Conservation (phyloP, 2,888 invertebrate genomes). For the Meta bourneti region DNA sequence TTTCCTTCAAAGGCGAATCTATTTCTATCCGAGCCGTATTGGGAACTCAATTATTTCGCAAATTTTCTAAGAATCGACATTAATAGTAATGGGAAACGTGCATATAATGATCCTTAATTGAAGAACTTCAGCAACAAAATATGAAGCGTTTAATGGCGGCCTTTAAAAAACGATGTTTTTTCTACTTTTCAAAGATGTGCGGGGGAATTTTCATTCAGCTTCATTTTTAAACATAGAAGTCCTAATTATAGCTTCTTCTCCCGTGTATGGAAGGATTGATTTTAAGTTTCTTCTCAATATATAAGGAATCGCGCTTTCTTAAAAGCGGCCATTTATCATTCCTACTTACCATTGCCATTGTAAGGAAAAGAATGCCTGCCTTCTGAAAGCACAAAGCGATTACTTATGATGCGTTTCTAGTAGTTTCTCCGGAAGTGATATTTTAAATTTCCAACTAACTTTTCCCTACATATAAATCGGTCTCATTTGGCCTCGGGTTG, state of each 20-base stretch:
- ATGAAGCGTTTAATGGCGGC: slow-evolving; percentile 21
- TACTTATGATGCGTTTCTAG: background rate
- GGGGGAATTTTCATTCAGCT: background rate
- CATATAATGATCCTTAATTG: slow-evolving; percentile 33
- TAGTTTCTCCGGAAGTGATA: background rate
- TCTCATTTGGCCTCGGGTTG: no score
- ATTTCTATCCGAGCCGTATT: no score
- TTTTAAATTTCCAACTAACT: slow-evolving; percentile 33
- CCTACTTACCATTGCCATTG: slow-evolving; percentile 4
- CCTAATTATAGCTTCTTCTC: slow-evolving; percentile 33
- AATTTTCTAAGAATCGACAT: background rate
- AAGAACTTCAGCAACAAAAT: background rate
- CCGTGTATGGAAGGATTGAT: background rate
- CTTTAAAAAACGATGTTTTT: slow-evolving; percentile 23
- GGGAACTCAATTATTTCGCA: background rate
- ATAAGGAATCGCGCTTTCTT: slow-evolving; percentile 9
- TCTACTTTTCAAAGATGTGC: background rate
- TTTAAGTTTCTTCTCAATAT: background rate
- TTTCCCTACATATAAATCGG: background rate
- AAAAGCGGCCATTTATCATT: background rate
- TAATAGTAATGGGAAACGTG: background rate
- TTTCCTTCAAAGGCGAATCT: background rate
- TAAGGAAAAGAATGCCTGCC: slow-evolving; percentile 1
- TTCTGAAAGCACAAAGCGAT: background rate
- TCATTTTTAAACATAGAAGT: slow-evolving; percentile 25